Percentiles rank a stretch among this genome's conserved stretches.
These are phyloP conservation scores for Salarias fasciatus DNA, from an alignment of 2,797 vertebrate genomes.

Conservation along the genomic window DNA sequence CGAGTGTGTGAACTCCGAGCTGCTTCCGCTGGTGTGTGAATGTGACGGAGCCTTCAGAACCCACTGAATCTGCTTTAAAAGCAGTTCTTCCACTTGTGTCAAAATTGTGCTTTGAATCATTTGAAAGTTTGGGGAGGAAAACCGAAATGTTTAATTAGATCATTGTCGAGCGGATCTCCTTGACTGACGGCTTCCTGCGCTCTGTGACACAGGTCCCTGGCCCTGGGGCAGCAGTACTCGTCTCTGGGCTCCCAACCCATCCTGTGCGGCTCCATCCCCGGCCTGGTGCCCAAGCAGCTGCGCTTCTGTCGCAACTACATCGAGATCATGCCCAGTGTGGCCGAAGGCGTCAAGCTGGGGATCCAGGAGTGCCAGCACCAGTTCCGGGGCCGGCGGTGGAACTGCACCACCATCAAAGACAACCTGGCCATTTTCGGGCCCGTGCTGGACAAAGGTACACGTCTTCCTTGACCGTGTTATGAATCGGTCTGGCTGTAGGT, in stretches of 20 bases:
- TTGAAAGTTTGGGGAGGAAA: too few species aligned
- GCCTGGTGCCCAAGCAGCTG: constrained; percentile 96
- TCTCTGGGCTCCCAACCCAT: constrained; percentile 93
- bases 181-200: not conserved
- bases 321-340: constrained; percentile 98
- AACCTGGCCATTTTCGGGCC: constrained; percentile 97
- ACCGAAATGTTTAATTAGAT: too few species aligned
- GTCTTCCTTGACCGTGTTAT: too few species aligned
- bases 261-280: constrained; percentile 94
- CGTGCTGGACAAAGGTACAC: constrained; percentile 94
- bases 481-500: not conserved
- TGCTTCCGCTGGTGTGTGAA: too few species aligned
- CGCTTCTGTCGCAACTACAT: constrained; percentile 98
- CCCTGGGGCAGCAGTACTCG: constrained; percentile 94
- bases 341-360: constrained; percentile 94
- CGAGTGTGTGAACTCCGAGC: too few species aligned
- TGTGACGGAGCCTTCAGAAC: too few species aligned
- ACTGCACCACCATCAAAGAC: constrained; percentile 95
- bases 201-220: constrained; percentile 88
- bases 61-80: too few species aligned
- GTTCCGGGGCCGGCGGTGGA: constrained; percentile 96
- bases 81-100: too few species aligned
- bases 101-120: too few species aligned
- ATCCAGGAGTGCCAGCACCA: constrained; percentile 98
- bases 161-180: not conserved